phyloP scores from a whole-genome alignment of 2,113 vertebrate species.

The Pterocles burchelli region DNA sequence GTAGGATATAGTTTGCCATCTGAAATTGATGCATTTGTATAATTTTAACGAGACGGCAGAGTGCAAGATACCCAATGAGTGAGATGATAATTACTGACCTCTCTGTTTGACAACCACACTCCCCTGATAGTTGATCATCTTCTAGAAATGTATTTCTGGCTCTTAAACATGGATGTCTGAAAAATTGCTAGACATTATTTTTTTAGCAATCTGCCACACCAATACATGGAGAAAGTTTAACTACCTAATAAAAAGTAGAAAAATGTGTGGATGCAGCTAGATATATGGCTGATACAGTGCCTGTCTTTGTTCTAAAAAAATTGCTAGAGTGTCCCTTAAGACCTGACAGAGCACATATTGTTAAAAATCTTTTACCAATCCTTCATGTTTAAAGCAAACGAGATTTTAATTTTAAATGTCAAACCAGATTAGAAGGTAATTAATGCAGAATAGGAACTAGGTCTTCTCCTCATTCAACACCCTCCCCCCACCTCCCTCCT shows the following conservation, averaged over 20 bases:
- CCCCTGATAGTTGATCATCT: not conserved
- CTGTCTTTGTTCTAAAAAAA: not conserved
- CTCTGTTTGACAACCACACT: not conserved
- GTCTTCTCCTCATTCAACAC: not conserved
- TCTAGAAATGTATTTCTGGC: not conserved
- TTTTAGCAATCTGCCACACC: not conserved
- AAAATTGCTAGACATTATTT: not conserved
- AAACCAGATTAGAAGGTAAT: not conserved
- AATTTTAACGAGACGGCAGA: not conserved
- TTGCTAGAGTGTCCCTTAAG: not conserved
- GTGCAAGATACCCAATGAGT: not conserved
- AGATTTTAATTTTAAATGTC: not conserved
- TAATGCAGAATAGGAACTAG: not conserved
- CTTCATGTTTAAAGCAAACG: not conserved
- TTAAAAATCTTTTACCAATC: not conserved
- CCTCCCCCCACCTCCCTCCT: too few relatives aligned
- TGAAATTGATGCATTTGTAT: not conserved
- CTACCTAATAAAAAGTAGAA: not conserved
- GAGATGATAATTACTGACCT: not conserved
- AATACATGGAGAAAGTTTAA: not conserved
- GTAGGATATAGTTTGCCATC: not conserved
- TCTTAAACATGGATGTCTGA: not conserved
- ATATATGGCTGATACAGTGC: fast-evolving
- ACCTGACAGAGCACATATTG: not conserved
- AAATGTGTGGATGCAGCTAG: not conserved